These are phyloP conservation scores for Macquaria ambigua DNA, from an alignment of 2,113 vertebrate species.

Conservation along the genomic window DNA sequence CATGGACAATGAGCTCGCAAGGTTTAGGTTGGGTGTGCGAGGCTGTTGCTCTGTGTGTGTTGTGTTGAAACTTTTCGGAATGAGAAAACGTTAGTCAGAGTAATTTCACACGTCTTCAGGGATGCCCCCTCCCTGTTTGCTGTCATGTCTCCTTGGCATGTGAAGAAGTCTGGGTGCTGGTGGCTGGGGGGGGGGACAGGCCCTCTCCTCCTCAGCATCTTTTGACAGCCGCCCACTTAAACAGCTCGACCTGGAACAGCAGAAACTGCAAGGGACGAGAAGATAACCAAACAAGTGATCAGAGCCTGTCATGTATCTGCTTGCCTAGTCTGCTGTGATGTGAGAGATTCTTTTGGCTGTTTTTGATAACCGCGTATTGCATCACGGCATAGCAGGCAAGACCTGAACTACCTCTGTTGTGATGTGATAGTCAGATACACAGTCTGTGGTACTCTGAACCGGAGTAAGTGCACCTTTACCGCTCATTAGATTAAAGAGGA, in stretches of 20 bases:
- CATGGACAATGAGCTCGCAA: not conserved
- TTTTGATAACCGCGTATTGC: conserved; percentile 34
- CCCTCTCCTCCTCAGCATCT: conserved; percentile 22
- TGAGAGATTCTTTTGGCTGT: not conserved
- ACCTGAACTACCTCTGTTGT: conserved; percentile 17
- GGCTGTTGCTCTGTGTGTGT: not conserved
- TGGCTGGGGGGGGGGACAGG: not conserved
- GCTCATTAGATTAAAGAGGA: conserved; percentile 82
- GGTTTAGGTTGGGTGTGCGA: not conserved
- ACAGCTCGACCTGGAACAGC: conserved; percentile 29
- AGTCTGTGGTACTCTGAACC: conserved; percentile 49
- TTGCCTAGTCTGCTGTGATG: not conserved
- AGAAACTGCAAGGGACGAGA: conserved; percentile 13
- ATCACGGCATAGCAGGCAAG: conserved; percentile 14
- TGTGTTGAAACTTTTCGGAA: conserved; percentile 4
- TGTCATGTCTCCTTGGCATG: conserved; percentile 25
- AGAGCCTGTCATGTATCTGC: conserved; percentile 20
- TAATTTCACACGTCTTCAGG: not conserved
- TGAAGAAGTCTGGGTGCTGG: not conserved
- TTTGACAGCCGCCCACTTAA: conserved; percentile 36
- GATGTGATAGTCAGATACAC: conserved; percentile 30
- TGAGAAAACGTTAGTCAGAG: not conserved
- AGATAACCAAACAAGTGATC: conserved; percentile 25
- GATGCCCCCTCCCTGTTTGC: not conserved
- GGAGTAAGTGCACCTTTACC: conserved; percentile 69